phyloP scores from a whole-genome alignment of 2,888 invertebrate genomes.

The Epinotia brunnichana region DNA sequence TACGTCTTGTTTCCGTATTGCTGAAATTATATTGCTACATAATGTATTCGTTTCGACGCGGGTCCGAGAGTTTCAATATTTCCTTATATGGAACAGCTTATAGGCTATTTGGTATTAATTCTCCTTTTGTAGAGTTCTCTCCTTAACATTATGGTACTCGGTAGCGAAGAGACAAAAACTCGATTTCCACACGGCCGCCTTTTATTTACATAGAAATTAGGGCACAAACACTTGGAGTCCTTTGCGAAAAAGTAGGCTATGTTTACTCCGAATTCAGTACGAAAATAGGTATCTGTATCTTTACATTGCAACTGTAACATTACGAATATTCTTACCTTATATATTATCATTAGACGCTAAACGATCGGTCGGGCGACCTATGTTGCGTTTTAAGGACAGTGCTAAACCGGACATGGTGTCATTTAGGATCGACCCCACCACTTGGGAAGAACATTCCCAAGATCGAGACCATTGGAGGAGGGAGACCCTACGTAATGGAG shows the following conservation, averaged over 20 bases:
- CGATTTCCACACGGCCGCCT: not conserved
- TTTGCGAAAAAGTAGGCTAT: conserved; percentile 4
- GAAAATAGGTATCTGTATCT: not conserved
- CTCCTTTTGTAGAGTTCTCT: not conserved
- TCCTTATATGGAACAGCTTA: not conserved
- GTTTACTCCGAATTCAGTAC: not conserved
- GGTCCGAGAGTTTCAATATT: not conserved
- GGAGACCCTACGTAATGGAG: too few relatives aligned
- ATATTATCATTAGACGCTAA: too few relatives aligned
- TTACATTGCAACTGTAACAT: not conserved
- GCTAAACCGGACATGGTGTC: too few relatives aligned
- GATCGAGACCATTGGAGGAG: too few relatives aligned
- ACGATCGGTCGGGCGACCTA: too few relatives aligned
- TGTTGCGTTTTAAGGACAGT: too few relatives aligned
- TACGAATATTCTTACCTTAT: too few relatives aligned
- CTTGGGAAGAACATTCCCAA: too few relatives aligned
- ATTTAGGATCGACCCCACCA: too few relatives aligned
- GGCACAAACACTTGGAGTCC: not conserved
- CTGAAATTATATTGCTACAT: not conserved
- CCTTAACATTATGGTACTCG: not conserved
- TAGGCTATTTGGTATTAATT: not conserved
- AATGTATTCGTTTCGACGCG: not conserved
- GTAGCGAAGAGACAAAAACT: not conserved
- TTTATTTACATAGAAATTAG: not conserved
- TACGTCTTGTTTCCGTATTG: not conserved